Evolutionary conservation across 2,888 invertebrate genomes (phyloP).

Genomic region (Notocelia uddmanniana): DNA sequence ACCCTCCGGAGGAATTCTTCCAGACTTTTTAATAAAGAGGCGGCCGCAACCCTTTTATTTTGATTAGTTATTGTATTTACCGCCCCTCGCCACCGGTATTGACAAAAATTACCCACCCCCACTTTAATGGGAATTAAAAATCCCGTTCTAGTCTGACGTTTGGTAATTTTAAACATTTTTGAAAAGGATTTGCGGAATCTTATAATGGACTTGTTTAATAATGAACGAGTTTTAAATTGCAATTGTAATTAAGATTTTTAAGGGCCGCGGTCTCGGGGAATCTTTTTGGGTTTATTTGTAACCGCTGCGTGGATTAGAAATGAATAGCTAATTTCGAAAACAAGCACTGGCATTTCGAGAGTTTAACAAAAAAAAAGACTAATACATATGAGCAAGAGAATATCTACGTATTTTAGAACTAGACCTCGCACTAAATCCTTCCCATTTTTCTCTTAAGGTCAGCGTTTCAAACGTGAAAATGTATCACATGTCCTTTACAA

Average conservation of each 20-base stretch:
- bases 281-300: slow-evolving; percentile 23
- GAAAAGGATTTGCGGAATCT: slow-evolving; percentile 54
- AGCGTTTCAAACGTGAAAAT: too few species aligned
- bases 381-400: not conserved
- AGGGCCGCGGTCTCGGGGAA: slow-evolving; percentile 17
- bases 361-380: not conserved
- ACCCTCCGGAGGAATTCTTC: slow-evolving; percentile 76
- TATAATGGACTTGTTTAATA: slow-evolving; percentile 45
- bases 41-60: slow-evolving; percentile 83
- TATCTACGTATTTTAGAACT: too few species aligned
- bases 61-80: slow-evolving; percentile 84
- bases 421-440: too few species aligned
- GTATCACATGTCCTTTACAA: too few species aligned
- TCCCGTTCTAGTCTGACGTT: slow-evolving; percentile 65
- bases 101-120: slow-evolving; percentile 55
- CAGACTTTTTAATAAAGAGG: slow-evolving; percentile 82
- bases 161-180: slow-evolving; percentile 52
- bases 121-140: slow-evolving; percentile 75
- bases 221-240: slow-evolving; percentile 45
- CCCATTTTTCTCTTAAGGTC: too few species aligned
- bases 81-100: slow-evolving; percentile 51
- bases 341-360: too few species aligned
- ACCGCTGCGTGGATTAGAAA: not conserved
- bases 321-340: slow-evolving; percentile 3
- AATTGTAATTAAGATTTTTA: slow-evolving; percentile 45